Evolutionary conservation across 2,113 vertebrate species (phyloP).

Genomic region (Albula goreensis): DNA sequence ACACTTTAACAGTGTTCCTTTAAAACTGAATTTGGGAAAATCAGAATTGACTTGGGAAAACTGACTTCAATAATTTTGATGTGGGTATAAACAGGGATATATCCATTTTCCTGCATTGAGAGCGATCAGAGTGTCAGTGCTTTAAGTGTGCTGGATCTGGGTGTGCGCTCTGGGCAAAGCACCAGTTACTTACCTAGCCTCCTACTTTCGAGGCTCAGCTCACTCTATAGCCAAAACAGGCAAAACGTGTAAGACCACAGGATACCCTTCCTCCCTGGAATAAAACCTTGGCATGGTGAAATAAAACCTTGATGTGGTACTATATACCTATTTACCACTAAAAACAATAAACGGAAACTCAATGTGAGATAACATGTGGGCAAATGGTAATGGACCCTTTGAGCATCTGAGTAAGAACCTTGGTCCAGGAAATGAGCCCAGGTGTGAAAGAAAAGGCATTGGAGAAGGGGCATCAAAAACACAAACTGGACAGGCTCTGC

Average conservation of each 20-base stretch:
- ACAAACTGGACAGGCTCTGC: conserved; percentile 15
- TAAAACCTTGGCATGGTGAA: not conserved
- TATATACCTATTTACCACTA: too few relatives aligned
- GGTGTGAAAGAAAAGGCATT: conserved; percentile 36
- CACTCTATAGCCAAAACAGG: not conserved
- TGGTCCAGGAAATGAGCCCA: conserved; percentile 7
- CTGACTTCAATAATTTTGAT: not conserved
- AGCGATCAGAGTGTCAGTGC: not conserved
- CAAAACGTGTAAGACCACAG: not conserved
- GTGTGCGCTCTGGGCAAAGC: not conserved
- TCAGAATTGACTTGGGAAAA: not conserved
- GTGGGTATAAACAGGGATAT: not conserved
- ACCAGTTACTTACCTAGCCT: not conserved
- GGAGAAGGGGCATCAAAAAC: conserved; percentile 44
- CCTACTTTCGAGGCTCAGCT: not conserved
- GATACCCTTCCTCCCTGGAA: not conserved
- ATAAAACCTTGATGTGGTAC: too few relatives aligned
- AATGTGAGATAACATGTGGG: not conserved
- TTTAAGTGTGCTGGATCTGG: not conserved
- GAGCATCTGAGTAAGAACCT: conserved; percentile 23
- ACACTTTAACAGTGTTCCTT: not conserved
- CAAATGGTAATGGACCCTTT: not conserved
- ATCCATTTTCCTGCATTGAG: not conserved
- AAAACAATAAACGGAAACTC: not conserved
- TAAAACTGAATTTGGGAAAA: not conserved